These are phyloP conservation scores for Ophiothrix spiculata DNA, from an alignment of 35 echinoderm and acorn worm species.

Conservation along the genomic window DNA sequence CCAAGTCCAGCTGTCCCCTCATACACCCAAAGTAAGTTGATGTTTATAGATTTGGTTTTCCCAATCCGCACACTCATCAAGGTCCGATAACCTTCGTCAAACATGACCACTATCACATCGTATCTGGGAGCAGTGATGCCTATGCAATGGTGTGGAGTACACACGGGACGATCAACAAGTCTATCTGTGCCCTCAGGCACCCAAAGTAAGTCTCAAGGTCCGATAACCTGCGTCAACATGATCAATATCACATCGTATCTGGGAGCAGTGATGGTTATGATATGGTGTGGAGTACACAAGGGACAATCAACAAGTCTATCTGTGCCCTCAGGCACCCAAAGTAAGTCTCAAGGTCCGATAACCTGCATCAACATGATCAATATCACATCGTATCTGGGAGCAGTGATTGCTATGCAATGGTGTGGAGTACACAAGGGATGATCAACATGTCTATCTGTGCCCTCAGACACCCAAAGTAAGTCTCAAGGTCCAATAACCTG, in stretches of 20 bases:
- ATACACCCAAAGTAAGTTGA: too few relatives aligned
- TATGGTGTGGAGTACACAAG: conserved; percentile 75
- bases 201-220: conserved; percentile 83
- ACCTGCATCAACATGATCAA: too few relatives aligned
- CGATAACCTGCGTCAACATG: conserved; percentile 84
- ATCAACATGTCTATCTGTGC: too few relatives aligned
- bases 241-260: conserved; percentile 81
- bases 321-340: conserved; percentile 84
- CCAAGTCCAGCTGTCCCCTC: too few relatives aligned
- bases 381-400: too few relatives aligned
- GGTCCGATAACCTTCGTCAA: conserved; percentile 85
- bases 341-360: too few relatives aligned
- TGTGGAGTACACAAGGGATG: too few relatives aligned
- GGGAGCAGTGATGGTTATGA: conserved; percentile 85
- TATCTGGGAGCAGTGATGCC: conserved; percentile 77
- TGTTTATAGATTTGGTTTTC: conserved; percentile 55
- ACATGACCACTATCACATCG: conserved; percentile 79
- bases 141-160: conserved; percentile 87
- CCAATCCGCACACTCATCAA: conserved; percentile 60
- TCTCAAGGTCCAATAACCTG: too few relatives aligned
- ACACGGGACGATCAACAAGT: conserved; percentile 60
- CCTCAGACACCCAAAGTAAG: too few relatives aligned
- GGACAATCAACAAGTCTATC: conserved; percentile 61
- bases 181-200: conserved; percentile 74
- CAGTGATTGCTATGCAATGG: too few relatives aligned